These are phyloP conservation scores for Cherax destructor DNA, from an alignment of 1,140 invertebrate genomes.

Conservation along the genomic window DNA sequence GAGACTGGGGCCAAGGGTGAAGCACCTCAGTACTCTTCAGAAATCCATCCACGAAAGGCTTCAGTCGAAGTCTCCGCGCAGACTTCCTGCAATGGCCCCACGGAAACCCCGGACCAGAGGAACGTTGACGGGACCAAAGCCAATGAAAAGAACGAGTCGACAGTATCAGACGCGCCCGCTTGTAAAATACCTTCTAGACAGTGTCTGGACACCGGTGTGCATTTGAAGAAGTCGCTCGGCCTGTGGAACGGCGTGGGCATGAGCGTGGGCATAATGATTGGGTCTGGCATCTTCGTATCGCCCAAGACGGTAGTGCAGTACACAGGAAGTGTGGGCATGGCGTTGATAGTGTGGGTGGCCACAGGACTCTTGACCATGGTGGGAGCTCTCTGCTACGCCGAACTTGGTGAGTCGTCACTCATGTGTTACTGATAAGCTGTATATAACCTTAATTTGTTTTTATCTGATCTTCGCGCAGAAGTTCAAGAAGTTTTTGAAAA, in stretches of 20 bases:
- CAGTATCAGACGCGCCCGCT: too few relatives aligned
- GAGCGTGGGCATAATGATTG: slow-evolving; percentile 92
- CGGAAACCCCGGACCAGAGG: too few relatives aligned
- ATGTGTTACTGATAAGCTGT: neutral
- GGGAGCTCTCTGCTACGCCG: slow-evolving; percentile 76
- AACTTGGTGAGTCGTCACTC: neutral
- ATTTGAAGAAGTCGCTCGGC: slow-evolving; percentile 84
- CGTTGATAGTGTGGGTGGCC: slow-evolving; percentile 73
- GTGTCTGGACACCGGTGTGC: neutral
- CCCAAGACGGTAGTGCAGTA: slow-evolving; percentile 77
- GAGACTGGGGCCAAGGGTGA: too few relatives aligned
- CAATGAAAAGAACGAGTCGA: too few relatives aligned
- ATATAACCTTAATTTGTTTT: too few relatives aligned
- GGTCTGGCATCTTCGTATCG: slow-evolving; percentile 82
- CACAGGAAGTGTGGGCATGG: slow-evolving; percentile 73
- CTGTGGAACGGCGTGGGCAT: slow-evolving; percentile 90
- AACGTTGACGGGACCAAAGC: too few relatives aligned
- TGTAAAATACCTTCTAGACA: neutral
- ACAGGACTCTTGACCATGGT: slow-evolving; percentile 74
- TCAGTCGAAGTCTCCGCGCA: too few relatives aligned
- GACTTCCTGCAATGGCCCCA: too few relatives aligned
- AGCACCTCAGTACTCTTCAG: too few relatives aligned
- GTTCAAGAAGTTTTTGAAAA: too few relatives aligned
- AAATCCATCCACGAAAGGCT: too few relatives aligned
- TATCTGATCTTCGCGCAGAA: too few relatives aligned